Base-by-base conservation (phyloP, 2,888 invertebrate genomes). In the Caenorhabditis sp. region DNA sequence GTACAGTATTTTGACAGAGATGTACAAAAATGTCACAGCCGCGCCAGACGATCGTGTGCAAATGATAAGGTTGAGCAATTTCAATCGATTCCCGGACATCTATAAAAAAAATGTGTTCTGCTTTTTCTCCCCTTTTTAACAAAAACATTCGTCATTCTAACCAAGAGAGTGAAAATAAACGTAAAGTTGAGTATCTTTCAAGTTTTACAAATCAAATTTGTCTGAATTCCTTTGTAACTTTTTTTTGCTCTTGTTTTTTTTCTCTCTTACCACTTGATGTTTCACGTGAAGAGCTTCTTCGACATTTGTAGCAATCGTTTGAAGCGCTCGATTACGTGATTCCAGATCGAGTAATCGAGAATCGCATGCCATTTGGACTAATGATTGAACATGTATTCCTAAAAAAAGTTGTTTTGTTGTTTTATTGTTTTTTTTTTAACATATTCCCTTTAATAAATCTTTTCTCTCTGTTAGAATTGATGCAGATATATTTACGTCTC, bases 281-380 rank as follows among this genome's bases (percentile, higher is more conserved):
- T 87, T 87, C 43, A 88, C 84, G 64, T 87, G 86, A 19, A 88
- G 74, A 27, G 88, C 86, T 62, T 88, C 88, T 64, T 87, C 85
- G 10, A 88, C 86, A 73, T 88, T 88, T 12, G 82, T 85, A 3
- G 88, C 86, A 21, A 88, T 87, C 12, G 88, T 88, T 50, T 84
- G 81, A 58, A 88, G 69, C 10, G 88, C 88, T 21, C 85, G 77
- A 21, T 80, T 81, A 21, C 88, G 70, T 14, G 85, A 82, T 61
- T 88, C 88, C 50, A 82, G 59, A 73, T 88, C 88, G 49, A 88
- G 79, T 54, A 88, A 69, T 19, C 88, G 76, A 1, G 85, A 85
- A 63, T 88, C 88, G 68, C 88, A 88, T 21, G 88, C 88, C 88
- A 88, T 88, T 65, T 88, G 86, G 31, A 88, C 88, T 62, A 88